These are phyloP conservation scores for Lepidocyrtoides sp. DNA, from an alignment of 2,888 invertebrate species.

Conservation along the genomic window DNA sequence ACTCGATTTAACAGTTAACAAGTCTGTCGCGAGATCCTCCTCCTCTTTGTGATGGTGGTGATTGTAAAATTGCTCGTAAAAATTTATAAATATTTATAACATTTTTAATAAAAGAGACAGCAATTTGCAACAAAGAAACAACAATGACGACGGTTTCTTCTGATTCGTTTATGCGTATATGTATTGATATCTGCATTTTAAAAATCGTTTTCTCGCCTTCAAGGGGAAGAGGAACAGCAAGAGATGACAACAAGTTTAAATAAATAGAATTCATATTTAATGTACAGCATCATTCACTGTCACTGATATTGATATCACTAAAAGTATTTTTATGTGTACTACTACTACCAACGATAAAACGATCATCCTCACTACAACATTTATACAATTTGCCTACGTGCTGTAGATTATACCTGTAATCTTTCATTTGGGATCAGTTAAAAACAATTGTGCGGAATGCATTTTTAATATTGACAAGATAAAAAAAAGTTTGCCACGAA, in stretches of 20 bases:
- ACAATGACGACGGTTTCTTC: not conserved
- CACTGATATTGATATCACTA: not conserved
- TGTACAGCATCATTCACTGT: conserved; percentile 29
- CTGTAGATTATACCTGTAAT: not conserved
- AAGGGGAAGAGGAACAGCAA: not conserved
- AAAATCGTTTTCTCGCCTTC: too few species aligned
- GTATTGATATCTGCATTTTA: too few species aligned
- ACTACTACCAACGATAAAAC: not conserved
- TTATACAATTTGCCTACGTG: not conserved
- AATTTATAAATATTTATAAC: conserved; percentile 3
- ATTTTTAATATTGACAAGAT: conserved; percentile 40
- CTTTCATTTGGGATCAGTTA: not conserved
- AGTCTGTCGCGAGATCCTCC: conserved; percentile 21
- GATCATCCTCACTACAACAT: not conserved
- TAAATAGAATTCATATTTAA: conserved; percentile 8
- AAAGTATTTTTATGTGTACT: not conserved
- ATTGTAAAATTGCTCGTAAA: not conserved
- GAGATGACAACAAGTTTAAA: conserved; percentile 19
- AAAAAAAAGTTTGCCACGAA: not conserved
- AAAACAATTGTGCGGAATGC: conserved; percentile 20
- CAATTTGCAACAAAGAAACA: not conserved
- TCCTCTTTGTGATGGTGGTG: not conserved
- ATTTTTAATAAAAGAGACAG: not conserved
- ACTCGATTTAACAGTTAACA: conserved; percentile 29
- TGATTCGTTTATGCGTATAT: not conserved